A percentile compares a stretch with the other conserved stretches of the same genome.
Conservation (phyloP, 2,113 vertebrate species). For the Ardeotis arabs region DNA sequence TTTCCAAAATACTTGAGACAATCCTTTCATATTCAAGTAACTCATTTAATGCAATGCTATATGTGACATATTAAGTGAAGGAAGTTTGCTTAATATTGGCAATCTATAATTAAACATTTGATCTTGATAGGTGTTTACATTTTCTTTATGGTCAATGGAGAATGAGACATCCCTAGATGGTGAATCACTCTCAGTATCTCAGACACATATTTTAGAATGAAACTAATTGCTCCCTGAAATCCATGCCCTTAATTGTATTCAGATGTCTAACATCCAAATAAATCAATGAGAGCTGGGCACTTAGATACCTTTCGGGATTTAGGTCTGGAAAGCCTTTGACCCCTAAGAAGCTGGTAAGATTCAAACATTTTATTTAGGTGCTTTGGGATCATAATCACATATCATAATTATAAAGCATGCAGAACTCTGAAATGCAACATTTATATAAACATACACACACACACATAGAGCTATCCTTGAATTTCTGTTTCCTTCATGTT, state of each 20-base stretch:
- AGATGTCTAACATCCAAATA: not conserved
- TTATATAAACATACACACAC: not conserved
- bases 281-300: not conserved
- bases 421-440: not conserved
- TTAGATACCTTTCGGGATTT: not conserved
- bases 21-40: not conserved
- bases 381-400: not conserved
- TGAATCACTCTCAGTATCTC: not conserved
- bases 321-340: not conserved
- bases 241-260: not conserved
- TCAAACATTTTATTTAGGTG: not conserved
- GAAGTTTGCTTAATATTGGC: not conserved
- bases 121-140: not conserved
- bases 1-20: not conserved
- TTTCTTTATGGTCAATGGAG: not conserved
- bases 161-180: not conserved
- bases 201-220: not conserved
- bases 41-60: not conserved
- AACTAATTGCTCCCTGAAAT: not conserved
- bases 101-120: not conserved
- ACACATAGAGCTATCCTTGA: not conserved
- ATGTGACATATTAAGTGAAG: not conserved
- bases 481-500: not conserved
- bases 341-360: not conserved
- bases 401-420: not conserved